A percentile compares a stretch with the other conserved stretches of the same genome.
phyloP scores from a whole-genome alignment of 2,113 vertebrate species.

The Grallaria varia region DNA sequence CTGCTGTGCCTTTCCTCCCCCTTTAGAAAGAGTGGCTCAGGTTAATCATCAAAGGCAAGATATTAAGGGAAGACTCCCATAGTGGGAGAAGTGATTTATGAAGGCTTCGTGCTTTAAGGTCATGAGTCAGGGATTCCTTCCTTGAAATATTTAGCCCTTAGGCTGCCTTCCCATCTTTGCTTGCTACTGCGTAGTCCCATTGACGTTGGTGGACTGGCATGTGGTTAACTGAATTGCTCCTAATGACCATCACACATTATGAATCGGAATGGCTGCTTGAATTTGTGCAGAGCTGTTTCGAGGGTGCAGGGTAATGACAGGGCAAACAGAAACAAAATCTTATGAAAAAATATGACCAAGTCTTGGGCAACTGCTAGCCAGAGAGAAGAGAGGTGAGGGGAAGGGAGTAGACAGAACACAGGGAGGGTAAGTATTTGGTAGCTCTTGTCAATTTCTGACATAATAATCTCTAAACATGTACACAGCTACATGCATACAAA shows the following conservation, averaged over 20 bases:
- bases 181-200: neutral
- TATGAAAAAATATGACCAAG: neutral
- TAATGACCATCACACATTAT: neutral
- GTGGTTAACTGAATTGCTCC: neutral
- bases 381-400: neutral
- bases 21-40: neutral
- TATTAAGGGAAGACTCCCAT: neutral
- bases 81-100: neutral
- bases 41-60: neutral
- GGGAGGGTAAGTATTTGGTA: neutral
- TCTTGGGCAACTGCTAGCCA: neutral
- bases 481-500: neutral
- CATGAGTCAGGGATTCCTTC: slow-evolving; percentile 26
- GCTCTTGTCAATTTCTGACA: neutral
- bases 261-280: neutral
- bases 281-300: neutral
- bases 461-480: neutral
- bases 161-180: neutral
- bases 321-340: neutral
- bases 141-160: neutral
- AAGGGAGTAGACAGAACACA: neutral
- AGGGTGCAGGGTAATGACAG: neutral
- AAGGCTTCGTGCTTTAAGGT: neutral
- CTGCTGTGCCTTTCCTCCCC: neutral
- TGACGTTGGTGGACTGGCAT: neutral